These are phyloP conservation scores for Achlya flavicornis DNA, from an alignment of 2,888 invertebrate species.

Conservation along the genomic window DNA sequence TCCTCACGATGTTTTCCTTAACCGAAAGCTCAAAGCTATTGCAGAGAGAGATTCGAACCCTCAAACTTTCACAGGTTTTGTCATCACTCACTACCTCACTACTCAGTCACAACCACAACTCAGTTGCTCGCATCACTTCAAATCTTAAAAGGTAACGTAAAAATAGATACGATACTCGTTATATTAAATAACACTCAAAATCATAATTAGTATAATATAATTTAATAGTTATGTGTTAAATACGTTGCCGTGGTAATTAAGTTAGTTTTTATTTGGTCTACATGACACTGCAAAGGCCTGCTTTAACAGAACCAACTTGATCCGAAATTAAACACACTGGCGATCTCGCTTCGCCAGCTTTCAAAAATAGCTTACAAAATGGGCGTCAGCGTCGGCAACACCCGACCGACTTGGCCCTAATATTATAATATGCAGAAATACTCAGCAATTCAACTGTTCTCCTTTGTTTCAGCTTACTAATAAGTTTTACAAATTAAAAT, in stretches of 20 bases:
- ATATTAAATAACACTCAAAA: no score
- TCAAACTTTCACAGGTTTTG: no score
- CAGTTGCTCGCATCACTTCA: no score
- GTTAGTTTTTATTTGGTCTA: not conserved
- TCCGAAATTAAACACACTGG: conserved; percentile 49
- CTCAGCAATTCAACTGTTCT: conserved; percentile 20
- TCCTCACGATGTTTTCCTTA: no score
- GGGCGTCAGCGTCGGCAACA: conserved; percentile 2
- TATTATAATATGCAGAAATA: conserved; percentile 39
- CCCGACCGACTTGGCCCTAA: conserved; percentile 32
- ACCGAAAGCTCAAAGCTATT: no score
- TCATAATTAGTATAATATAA: no score
- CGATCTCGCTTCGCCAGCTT: conserved; percentile 44
- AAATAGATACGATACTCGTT: no score
- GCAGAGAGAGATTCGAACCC: no score
- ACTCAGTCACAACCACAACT: no score
- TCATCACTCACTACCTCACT: no score
- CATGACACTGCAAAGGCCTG: not conserved
- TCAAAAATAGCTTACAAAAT: conserved; percentile 44
- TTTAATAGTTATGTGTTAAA: not conserved
- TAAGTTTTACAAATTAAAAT: conserved; percentile 26
- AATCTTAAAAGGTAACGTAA: no score
- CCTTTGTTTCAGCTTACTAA: conserved; percentile 30
- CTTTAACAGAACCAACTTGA: conserved; percentile 57
- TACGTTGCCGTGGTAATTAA: not conserved